These are phyloP conservation scores for Chrysina gloriosa DNA, from an alignment of 2,888 invertebrate genomes.

Conservation along the genomic window DNA sequence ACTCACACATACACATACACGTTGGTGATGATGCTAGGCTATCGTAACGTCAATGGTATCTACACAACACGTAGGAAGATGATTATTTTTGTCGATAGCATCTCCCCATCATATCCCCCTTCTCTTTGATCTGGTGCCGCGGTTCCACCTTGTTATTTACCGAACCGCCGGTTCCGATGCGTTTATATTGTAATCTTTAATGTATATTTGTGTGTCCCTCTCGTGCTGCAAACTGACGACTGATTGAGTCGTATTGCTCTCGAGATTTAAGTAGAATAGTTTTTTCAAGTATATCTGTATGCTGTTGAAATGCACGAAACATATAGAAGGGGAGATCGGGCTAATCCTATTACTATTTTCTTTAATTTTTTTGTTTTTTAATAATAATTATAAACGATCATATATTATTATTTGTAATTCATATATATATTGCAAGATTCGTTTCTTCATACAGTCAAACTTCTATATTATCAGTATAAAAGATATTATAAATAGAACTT, in stretches of 20 bases:
- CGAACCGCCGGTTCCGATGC: constrained; percentile 45
- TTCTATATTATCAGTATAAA: constrained; percentile 45
- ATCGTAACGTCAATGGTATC: constrained; percentile 9
- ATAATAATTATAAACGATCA: constrained; percentile 36
- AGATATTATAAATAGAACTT: constrained; percentile 8
- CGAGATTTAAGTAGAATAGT: constrained; percentile 49
- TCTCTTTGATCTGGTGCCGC: constrained; percentile 41
- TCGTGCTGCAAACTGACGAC: constrained; percentile 42
- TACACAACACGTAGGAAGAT: constrained; percentile 16
- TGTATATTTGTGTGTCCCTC: constrained; percentile 53
- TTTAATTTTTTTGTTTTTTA: constrained; percentile 55
- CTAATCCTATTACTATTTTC: constrained; percentile 57
- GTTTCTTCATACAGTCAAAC: constrained; percentile 46
- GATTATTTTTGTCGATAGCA: constrained; percentile 43
- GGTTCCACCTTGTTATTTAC: constrained; percentile 37
- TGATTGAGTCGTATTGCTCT: constrained; percentile 41
- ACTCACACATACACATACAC: too few relatives aligned
- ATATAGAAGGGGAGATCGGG: constrained; percentile 81
- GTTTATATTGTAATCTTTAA: constrained; percentile 48
- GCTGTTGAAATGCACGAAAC: constrained; percentile 91
- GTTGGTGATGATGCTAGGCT: constrained; percentile 26
- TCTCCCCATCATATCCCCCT: constrained; percentile 46
- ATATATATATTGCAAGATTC: constrained; percentile 43
- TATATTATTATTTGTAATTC: constrained; percentile 43
- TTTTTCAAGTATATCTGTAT: constrained; percentile 71